These are phyloP conservation scores for Drosophila anomelani DNA, from an alignment of 2,888 invertebrate species.

Conservation along the genomic window DNA sequence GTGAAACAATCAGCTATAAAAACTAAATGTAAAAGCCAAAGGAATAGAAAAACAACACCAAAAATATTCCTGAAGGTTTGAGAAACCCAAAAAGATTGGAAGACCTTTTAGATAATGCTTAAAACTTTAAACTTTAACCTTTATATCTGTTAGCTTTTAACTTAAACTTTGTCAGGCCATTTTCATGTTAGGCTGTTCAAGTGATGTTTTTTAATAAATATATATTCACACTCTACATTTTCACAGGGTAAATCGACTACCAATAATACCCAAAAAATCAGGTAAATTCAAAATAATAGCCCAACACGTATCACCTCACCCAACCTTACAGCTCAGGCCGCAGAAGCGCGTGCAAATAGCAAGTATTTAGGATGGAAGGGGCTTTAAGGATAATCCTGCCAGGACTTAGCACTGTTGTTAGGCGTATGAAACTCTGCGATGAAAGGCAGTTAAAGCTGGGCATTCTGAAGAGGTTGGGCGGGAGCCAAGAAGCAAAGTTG, in stretches of 20 bases:
- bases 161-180: neutral
- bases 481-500: conserved; percentile 26
- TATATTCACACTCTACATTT: neutral
- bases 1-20: conserved; percentile 79
- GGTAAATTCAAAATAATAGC: conserved; percentile 44
- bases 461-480: conserved; percentile 22
- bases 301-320: neutral
- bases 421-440: conserved; percentile 49
- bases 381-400: conserved; percentile 45
- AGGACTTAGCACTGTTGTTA: conserved; percentile 69
- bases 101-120: neutral
- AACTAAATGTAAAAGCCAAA: conserved; percentile 36
- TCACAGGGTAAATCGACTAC: neutral
- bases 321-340: conserved; percentile 48
- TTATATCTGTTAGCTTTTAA: neutral
- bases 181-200: neutral
- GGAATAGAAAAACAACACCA: neutral
- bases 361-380: conserved; percentile 34
- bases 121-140: neutral
- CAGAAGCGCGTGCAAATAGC: conserved; percentile 64
- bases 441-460: conserved; percentile 9
- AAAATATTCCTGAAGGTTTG: neutral
- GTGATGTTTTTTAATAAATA: neutral
- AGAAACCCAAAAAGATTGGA: neutral
- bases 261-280: neutral